phyloP scores from a whole-genome alignment of 1,140 invertebrate genomes.

The Marisa cornuarietis region DNA sequence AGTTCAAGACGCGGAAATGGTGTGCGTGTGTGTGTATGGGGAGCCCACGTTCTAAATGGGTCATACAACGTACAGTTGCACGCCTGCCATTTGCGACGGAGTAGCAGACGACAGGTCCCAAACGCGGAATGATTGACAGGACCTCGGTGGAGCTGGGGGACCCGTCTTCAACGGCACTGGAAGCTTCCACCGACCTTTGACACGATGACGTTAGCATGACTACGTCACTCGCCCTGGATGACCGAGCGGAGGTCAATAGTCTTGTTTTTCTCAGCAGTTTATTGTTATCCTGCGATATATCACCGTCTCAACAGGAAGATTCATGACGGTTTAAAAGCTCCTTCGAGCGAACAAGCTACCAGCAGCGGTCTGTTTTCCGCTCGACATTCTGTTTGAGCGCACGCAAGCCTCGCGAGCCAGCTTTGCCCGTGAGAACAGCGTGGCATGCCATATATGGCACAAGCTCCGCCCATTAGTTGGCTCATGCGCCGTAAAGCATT shows the following conservation, averaged over 20 bases:
- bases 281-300: too few relatives aligned
- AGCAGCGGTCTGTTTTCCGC: too few relatives aligned
- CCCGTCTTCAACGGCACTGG: not conserved
- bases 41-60: not conserved
- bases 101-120: not conserved
- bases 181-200: conserved; percentile 21
- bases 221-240: not conserved
- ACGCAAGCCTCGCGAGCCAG: too few relatives aligned
- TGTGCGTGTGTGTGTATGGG: not conserved
- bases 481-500: not conserved
- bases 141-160: not conserved
- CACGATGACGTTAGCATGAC: conserved; percentile 8
- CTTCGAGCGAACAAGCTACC: too few relatives aligned
- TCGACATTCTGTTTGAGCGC: too few relatives aligned
- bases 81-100: not conserved
- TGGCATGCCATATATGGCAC: too few relatives aligned
- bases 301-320: too few relatives aligned
- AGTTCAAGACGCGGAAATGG: not conserved
- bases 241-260: too few relatives aligned
- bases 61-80: not conserved
- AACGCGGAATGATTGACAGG: not conserved
- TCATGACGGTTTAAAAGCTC: too few relatives aligned
- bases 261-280: too few relatives aligned
- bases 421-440: too few relatives aligned
- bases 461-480: too few relatives aligned